These are phyloP conservation scores for Vidua chalybeata DNA, from an alignment of 2,113 vertebrate genomes.

Conservation along the genomic window DNA sequence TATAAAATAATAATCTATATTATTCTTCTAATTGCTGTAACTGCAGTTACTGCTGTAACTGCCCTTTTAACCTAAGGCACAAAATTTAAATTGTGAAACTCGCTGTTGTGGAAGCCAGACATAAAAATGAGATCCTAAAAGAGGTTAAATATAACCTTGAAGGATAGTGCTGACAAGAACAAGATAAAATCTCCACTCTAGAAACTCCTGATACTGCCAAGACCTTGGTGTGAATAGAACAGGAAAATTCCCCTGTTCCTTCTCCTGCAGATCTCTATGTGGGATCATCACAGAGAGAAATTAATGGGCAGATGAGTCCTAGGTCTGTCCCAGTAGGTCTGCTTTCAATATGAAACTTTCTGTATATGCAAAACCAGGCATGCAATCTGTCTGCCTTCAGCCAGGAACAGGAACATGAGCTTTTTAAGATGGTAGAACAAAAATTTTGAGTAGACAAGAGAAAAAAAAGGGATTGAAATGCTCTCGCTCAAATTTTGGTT, in stretches of 20 bases:
- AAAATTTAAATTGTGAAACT: background rate
- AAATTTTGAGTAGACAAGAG: background rate
- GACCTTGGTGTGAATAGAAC: background rate
- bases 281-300: background rate
- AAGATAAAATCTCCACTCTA: background rate
- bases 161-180: background rate
- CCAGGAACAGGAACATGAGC: background rate
- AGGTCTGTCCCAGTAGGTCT: background rate
- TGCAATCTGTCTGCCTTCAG: background rate
- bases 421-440: background rate
- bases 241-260: background rate
- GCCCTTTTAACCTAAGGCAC: background rate
- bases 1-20: too few species aligned
- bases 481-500: background rate
- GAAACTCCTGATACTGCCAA: background rate
- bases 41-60: background rate
- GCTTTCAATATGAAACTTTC: background rate
- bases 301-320: background rate
- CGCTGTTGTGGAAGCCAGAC: background rate
- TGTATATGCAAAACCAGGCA: background rate
- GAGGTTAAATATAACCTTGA: background rate
- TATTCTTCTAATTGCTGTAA: background rate
- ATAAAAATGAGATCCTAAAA: background rate
- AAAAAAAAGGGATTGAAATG: rapidly evolving
- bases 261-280: background rate